These are phyloP conservation scores for Micropoecilia bifurca DNA, from an alignment of 2,797 vertebrate species.

Conservation along the genomic window DNA sequence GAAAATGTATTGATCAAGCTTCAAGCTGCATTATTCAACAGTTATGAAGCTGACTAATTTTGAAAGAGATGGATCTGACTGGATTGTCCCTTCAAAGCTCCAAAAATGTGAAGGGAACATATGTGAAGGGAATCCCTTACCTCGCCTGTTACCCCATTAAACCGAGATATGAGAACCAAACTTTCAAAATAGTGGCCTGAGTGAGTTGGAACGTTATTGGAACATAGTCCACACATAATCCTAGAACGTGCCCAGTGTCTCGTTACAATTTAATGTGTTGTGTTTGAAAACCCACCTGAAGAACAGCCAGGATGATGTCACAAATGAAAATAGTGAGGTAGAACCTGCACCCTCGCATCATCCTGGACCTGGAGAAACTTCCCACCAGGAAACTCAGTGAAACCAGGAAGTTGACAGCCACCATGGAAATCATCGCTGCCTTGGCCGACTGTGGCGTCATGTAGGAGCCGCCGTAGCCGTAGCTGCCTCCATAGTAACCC, in stretches of 20 bases:
- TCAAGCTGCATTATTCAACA: background rate
- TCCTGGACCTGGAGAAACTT: slow-evolving; percentile 79
- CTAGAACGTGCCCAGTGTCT: background rate
- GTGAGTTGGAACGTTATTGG: background rate
- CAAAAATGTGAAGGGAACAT: too few relatives aligned
- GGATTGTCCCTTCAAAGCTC: background rate
- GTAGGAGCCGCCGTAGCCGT: slow-evolving; percentile 77
- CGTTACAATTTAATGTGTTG: background rate
- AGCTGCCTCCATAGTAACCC: slow-evolving; percentile 79
- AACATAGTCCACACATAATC: background rate
- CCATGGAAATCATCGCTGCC: slow-evolving; percentile 88
- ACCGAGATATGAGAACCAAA: background rate
- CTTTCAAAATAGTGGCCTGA: background rate
- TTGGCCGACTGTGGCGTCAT: slow-evolving; percentile 88
- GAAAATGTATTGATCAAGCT: background rate
- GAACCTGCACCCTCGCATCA: slow-evolving; percentile 80
- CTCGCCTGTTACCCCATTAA: background rate
- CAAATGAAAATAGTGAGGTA: slow-evolving; percentile 83
- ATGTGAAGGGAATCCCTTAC: background rate
- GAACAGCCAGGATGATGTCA: slow-evolving; percentile 80
- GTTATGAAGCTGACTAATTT: background rate
- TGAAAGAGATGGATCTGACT: background rate
- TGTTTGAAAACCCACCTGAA: slow-evolving; percentile 69
- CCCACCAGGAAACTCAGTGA: slow-evolving; percentile 84
- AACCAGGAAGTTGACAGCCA: slow-evolving; percentile 84